Conservation (phyloP, 2,797 vertebrate genomes). For the Melanogrammus aeglefinus region DNA sequence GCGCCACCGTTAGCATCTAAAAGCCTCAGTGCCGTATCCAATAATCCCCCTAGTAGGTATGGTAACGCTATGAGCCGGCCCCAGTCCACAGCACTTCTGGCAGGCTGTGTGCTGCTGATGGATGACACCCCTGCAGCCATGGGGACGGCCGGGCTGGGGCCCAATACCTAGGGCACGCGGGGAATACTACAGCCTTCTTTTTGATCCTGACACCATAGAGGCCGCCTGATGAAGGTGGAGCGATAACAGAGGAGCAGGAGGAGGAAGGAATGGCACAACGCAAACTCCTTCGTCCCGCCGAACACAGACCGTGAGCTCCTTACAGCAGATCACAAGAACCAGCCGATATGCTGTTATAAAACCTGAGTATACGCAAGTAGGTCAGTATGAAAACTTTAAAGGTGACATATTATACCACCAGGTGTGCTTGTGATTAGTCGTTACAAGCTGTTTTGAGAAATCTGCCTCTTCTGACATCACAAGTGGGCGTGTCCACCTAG, state of each 20-base stretch:
- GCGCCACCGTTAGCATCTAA: conserved; percentile 45
- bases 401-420: too few relatives aligned
- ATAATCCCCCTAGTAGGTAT: conserved; percentile 43
- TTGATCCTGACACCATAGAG: conserved; percentile 51
- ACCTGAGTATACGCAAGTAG: too few relatives aligned
- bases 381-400: too few relatives aligned
- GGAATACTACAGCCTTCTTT: conserved; percentile 42
- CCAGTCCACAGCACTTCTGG: conserved; percentile 34
- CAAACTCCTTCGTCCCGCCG: too few relatives aligned
- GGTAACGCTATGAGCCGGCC: conserved; percentile 58
- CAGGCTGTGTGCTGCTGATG: conserved; percentile 58
- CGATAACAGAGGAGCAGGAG: too few relatives aligned
- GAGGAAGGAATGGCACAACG: too few relatives aligned
- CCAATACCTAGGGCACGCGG: conserved; percentile 44
- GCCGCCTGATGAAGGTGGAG: conserved; percentile 26
- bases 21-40: conserved; percentile 49
- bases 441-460: too few relatives aligned
- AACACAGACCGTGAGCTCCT: too few relatives aligned
- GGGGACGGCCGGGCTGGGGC: conserved; percentile 48
- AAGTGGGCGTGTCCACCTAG: too few relatives aligned
- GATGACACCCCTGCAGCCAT: conserved; percentile 68
- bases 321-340: background rate
- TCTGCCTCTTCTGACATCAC: too few relatives aligned
- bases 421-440: too few relatives aligned
- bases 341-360: background rate